phyloP scores from a whole-genome alignment of 1,140 invertebrate species.

The Phortica variegata region DNA sequence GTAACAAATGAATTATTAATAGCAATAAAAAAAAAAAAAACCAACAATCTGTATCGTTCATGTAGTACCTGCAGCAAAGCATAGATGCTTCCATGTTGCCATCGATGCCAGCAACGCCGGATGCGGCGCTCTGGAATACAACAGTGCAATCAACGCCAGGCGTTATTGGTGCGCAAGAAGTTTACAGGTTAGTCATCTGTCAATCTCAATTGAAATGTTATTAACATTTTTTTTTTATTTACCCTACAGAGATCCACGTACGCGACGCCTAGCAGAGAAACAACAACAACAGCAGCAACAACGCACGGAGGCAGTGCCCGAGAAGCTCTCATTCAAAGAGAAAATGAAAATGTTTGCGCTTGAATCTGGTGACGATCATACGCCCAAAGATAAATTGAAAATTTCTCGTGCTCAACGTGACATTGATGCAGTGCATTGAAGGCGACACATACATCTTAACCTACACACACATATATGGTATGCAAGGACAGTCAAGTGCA shows the following conservation, averaged over 20 bases:
- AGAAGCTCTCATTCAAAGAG: slow-evolving; percentile 90
- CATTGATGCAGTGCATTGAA: slow-evolving; percentile 72
- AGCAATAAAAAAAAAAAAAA: too few relatives aligned
- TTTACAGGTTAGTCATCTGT: slow-evolving; percentile 70
- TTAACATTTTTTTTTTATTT: slow-evolving; percentile 5
- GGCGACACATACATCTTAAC: neutral
- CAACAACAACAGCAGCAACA: slow-evolving; percentile 70
- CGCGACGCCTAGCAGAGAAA: slow-evolving; percentile 77
- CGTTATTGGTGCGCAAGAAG: slow-evolving; percentile 91
- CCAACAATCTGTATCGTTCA: neutral
- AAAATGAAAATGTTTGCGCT: slow-evolving; percentile 98
- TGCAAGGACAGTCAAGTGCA: neutral
- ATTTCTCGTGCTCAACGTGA: slow-evolving; percentile 89
- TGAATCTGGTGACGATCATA: slow-evolving; percentile 83
- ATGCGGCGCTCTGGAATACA: slow-evolving; percentile 60
- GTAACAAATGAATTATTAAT: slow-evolving; percentile 36
- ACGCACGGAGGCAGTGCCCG: slow-evolving; percentile 72
- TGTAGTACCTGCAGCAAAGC: slow-evolving; percentile 33
- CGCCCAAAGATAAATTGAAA: slow-evolving; percentile 89
- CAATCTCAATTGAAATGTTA: neutral
- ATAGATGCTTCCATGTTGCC: slow-evolving; percentile 45
- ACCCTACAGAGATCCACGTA: slow-evolving; percentile 81
- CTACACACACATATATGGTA: neutral
- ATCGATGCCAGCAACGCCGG: slow-evolving; percentile 65
- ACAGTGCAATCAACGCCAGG: slow-evolving; percentile 73